Conservation (phyloP, 2,888 invertebrate species). For the Glyphotaelius pellucidus region DNA sequence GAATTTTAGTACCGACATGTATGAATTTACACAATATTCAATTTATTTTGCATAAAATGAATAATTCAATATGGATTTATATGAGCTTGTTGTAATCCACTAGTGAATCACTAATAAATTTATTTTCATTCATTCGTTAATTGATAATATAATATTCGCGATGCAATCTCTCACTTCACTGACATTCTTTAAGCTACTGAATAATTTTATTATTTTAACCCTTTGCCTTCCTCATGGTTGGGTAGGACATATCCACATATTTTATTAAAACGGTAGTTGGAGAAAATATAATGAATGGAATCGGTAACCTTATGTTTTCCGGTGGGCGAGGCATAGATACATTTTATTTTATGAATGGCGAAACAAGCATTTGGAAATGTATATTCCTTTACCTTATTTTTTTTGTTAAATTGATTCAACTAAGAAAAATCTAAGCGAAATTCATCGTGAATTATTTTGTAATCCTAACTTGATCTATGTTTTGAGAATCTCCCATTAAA, state of each 20-base stretch:
- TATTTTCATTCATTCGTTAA: background rate
- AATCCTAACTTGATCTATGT: too few species aligned
- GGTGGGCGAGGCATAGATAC: too few species aligned
- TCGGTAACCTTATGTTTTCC: too few species aligned
- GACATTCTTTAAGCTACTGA: background rate
- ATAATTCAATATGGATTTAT: background rate
- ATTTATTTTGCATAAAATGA: background rate
- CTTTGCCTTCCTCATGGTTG: background rate
- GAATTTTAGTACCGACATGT: background rate
- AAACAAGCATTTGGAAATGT: too few species aligned
- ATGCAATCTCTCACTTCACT: background rate
- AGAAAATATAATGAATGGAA: background rate
- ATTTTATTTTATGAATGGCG: too few species aligned
- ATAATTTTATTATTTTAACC: background rate
- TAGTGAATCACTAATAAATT: background rate
- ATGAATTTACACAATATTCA: too few species aligned
- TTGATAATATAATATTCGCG: background rate
- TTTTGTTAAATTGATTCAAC: too few species aligned
- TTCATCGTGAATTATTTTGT: too few species aligned
- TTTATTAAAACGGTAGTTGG: background rate
- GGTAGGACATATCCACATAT: background rate
- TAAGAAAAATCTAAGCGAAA: too few species aligned
- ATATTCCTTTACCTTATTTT: too few species aligned
- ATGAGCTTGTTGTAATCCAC: background rate
- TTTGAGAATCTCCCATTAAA: too few species aligned